Base-by-base conservation (phyloP, 1,140 invertebrate genomes). In the Cydia pomonella region DNA sequence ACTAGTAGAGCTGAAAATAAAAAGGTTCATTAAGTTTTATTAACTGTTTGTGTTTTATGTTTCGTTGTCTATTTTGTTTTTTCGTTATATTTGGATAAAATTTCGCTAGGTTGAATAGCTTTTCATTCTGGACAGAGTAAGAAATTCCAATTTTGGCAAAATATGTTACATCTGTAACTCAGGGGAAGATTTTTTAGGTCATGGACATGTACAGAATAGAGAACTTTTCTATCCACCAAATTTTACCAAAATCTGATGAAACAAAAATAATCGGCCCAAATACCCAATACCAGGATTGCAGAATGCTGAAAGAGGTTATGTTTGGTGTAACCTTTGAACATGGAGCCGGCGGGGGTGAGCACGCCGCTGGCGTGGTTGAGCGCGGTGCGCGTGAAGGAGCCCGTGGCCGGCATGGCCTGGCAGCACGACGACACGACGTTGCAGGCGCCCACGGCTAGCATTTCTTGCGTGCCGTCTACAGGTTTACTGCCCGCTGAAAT, bases 331-430 rank as follows among this genome's bases (percentile, higher is more conserved):
- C 18, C 10, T 27, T 91, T 97, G 38, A 96, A 93, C 23, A 98
- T 87, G 10, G 97, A 97, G 18, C 97, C 97, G 73, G 97, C 94
- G 3, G 97, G 95, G 1, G 98, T 98, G 82, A 94, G 94, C 0
- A 98, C 98, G 6, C 98, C 98, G 80, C 97, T 97, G 47, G 97
- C 96, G 84, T 98, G 96, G 92, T 99, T 99, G 1, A 99, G 95
- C 1, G 98, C 98, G 21, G 98, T 98, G 79, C 97, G 94, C 0
- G 97, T 97, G 90, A 98, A 97, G 69, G 97, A 97, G 62, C 97
- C 98, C 0, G 98, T 98, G 0, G 96, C 95, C 3, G 98, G 98
- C 95, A 98, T 97, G 16, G 97, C 96, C 13, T 95, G 95, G 0
- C 97, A 95, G 87, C 99, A 98, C 33, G 97, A 97, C 62, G 97